Base-by-base conservation (phyloP, 2,113 vertebrate species). In the Ceratotherium simum region DNA sequence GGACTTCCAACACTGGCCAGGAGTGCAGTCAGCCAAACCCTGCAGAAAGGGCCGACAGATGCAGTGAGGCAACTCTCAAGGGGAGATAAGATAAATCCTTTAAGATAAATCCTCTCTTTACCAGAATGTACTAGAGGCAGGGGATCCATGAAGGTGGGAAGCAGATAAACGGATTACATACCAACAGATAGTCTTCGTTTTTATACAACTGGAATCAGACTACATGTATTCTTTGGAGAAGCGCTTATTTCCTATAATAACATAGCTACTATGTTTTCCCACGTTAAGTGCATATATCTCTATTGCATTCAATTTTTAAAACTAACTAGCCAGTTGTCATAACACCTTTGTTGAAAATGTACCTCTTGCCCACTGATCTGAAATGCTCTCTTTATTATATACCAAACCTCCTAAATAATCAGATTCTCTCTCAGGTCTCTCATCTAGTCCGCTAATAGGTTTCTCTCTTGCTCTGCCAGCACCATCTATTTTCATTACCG, bases 401-500 rank as follows among this genome's bases (percentile, higher is more conserved):
- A 70, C 36, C 69, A 89, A 87, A 62, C 80, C 75, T 89, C 48
- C 11, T 48, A 48, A 48, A 62, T 73, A 62, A 94, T 60, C 39
- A 14, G 67, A 18, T 62, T 82, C 75, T 81, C n/a, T 86, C 58
- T 83, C 65, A 27, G 39, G 42, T 69, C 80, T 80, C 72, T 90
- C 58, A 75, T 87, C 56, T 79, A 65, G n/a, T 83, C 70, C n/a
- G 2, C 80, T 90, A 82, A 80, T 39, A 67, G n/a, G 46, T 86
- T 89, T 91, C 90, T 95, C 83, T 89, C 80, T 67, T 10, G 14
- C 73, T 62, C 76, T 48, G 84, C 90, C 65, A 96, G 78, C n/a
- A 95, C 88, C 96, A 95, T 92, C 42, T 90, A 42, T 85, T 96
- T 93, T 95, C 69, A 87, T 91, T 88, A 93, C 54, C 60, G 58